A percentile compares a stretch with the other conserved stretches of the same genome.
phyloP scores from a whole-genome alignment of 2,113 vertebrate genomes.

The Ptychochromis oligacanthus region DNA sequence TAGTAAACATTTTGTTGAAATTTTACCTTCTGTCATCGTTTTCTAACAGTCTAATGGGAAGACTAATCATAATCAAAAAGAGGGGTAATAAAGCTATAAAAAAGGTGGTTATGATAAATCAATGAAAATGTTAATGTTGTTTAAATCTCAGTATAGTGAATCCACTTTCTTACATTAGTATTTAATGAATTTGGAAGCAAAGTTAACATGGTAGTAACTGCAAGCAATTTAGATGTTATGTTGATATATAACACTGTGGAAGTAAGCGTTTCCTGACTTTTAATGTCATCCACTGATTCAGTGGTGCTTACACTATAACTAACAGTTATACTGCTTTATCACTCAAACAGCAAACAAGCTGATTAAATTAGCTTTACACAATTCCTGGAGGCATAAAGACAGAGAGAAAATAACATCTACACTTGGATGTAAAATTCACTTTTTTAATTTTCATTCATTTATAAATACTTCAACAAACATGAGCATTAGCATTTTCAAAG shows the following conservation, averaged over 20 bases:
- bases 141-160: not conserved
- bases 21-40: not conserved
- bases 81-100: not conserved
- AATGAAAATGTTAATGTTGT: not conserved
- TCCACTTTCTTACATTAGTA: not conserved
- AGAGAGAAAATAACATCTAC: not conserved
- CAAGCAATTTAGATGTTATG: not conserved
- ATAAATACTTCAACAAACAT: not conserved
- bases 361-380: constrained; percentile 16
- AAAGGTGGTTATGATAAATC: not conserved
- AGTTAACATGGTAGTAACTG: constrained; percentile 7
- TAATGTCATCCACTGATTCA: constrained; percentile 16
- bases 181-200: constrained; percentile 6
- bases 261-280: constrained; percentile 17
- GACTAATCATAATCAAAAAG: not conserved
- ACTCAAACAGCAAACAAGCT: not conserved
- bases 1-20: not conserved
- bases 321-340: not conserved
- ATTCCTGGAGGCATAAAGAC: not conserved
- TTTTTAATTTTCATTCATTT: not conserved
- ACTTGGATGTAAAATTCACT: not conserved
- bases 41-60: not conserved
- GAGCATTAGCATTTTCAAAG: not conserved
- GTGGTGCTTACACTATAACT: not conserved
- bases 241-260: constrained; percentile 7